Evolutionary conservation across 2,888 invertebrate species (phyloP), one percentile per base, ranked within the genome.

Genomic region (Helobdella robusta): DNA sequence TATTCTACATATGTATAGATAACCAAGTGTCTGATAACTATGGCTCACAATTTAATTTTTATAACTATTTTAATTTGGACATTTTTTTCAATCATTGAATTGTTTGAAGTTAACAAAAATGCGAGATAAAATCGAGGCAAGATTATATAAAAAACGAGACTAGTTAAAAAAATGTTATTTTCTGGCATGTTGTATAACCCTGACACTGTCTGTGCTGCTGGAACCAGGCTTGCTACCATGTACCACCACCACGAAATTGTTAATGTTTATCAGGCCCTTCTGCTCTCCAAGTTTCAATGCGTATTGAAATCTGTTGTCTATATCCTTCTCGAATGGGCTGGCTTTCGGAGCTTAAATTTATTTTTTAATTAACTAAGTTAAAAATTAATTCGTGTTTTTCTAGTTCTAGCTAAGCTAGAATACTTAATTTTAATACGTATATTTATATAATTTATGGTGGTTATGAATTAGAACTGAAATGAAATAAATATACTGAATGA

Each of bases 321-420:
- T 34, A 54, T 67, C 67, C 44, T 54, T 60, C 11, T 77, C 84
- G 83, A 23, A 66, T 18, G 48, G 59, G 36, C 25, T 15, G 11
- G 64, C 63, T 36, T 64, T 66, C 28, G 66, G 66, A 1, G 44
- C 66, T 66, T 30, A n/a, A n/a, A n/a, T n/a, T n/a, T n/a, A n/a
- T n/a, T n/a, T n/a, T n/a, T n/a, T n/a, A n/a, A n/a, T n/a, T n/a
- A n/a, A n/a, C n/a, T n/a, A n/a, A n/a, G n/a, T n/a, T n/a, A n/a
- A n/a, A n/a, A n/a, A n/a, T n/a, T n/a, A n/a, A n/a, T n/a, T n/a
- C n/a, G n/a, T n/a, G n/a, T n/a, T n/a, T n/a, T n/a, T n/a, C n/a
- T n/a, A n/a, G n/a, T n/a, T n/a, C n/a, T n/a, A n/a, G n/a, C n/a
- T n/a, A n/a, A n/a, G n/a, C n/a, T n/a, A n/a, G n/a, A n/a, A n/a